phyloP scores from a whole-genome alignment of 1,140 invertebrate genomes.

The Papilio glaucus region DNA sequence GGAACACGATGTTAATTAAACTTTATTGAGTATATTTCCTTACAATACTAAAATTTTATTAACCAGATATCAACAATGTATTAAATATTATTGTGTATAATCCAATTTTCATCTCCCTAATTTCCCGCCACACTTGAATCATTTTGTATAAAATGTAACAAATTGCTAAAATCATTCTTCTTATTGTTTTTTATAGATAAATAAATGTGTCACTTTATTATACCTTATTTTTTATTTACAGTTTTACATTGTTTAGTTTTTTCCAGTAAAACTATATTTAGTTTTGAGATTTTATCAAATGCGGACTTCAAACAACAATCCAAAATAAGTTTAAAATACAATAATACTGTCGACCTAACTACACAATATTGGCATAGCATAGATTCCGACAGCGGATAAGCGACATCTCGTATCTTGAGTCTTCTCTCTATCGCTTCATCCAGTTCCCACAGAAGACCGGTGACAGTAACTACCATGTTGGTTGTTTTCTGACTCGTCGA shows the following conservation, averaged over 20 bases:
- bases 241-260: background rate
- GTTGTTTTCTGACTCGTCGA: no score
- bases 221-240: background rate
- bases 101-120: background rate
- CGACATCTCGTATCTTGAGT: background rate
- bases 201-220: background rate
- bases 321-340: background rate
- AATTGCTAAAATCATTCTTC: background rate
- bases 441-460: background rate
- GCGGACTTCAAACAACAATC: background rate
- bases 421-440: background rate
- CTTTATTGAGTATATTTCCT: background rate
- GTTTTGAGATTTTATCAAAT: background rate
- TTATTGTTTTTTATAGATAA: background rate
- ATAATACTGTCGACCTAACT: background rate
- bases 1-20: background rate
- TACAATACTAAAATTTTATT: no score
- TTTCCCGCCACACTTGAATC: background rate
- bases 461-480: background rate
- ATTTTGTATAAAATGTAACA: background rate
- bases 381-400: no score
- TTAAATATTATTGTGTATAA: background rate
- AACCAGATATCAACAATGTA: no score
- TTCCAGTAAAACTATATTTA: background rate
- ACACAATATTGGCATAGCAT: background rate